Conservation (phyloP, 2,888 invertebrate genomes). For the Penaeus monodon region DNA sequence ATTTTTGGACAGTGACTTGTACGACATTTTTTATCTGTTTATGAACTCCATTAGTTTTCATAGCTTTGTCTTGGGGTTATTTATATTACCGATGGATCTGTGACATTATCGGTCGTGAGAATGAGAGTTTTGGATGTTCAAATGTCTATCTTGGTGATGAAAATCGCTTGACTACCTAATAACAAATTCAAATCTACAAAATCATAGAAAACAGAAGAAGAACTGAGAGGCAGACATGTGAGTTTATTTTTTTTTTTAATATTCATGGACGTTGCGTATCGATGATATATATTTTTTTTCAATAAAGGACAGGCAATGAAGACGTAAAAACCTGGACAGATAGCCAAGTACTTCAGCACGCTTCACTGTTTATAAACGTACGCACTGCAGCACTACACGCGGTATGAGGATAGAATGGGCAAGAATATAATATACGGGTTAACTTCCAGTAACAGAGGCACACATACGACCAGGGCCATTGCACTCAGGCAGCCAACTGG, state of each 20-base stretch:
- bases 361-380: neutral
- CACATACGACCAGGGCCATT: neutral
- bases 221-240: constrained; percentile 7
- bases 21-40: too few species aligned
- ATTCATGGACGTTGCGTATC: neutral
- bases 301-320: constrained; percentile 27
- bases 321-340: constrained; percentile 11
- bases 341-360: constrained; percentile 28
- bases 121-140: constrained; percentile 15
- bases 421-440: neutral
- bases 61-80: neutral
- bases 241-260: neutral
- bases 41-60: too few species aligned
- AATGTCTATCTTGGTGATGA: constrained; percentile 25
- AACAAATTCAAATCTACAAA: neutral
- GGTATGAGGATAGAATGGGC: neutral
- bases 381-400: constrained; percentile 54
- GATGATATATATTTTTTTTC: neutral
- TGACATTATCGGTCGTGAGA: constrained; percentile 24
- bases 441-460: constrained; percentile 12
- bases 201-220: constrained; percentile 24
- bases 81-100: neutral
- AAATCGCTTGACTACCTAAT: constrained; percentile 6
- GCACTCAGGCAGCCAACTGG: neutral
- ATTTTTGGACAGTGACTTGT: too few species aligned